Conservation (phyloP, 2,113 vertebrate species). For the Oreochromis niloticus region DNA sequence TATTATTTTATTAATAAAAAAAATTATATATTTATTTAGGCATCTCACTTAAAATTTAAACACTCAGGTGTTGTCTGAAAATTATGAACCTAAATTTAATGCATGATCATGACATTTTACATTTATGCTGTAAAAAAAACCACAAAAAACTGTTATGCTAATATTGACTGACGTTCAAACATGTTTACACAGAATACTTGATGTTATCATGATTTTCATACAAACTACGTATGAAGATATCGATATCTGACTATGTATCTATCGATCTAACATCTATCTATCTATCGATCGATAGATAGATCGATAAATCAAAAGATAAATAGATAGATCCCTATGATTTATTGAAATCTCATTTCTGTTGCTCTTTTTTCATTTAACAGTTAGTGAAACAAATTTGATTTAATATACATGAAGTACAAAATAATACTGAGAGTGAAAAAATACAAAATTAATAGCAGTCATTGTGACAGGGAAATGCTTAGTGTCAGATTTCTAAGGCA, state of each 20-base stretch:
- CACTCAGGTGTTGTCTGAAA: not conserved
- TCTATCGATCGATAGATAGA: rapidly evolving
- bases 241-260: not conserved
- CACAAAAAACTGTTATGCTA: not conserved
- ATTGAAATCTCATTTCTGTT: not conserved
- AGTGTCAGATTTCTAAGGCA: constrained; percentile 57
- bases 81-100: not conserved
- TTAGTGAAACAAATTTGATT: not conserved
- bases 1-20: not conserved
- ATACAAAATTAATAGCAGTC: constrained; percentile 47
- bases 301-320: not conserved
- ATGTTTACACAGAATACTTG: not conserved
- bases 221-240: not conserved
- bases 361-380: not conserved
- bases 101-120: not conserved
- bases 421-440: not conserved
- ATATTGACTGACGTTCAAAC: not conserved
- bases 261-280: not conserved
- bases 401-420: not conserved
- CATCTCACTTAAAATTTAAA: not conserved
- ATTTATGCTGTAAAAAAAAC: not conserved
- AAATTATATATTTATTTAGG: not conserved
- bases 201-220: not conserved
- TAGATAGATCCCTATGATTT: not conserved
- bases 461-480: constrained; percentile 69